A percentile compares a stretch with the other conserved stretches of the same genome.
Evolutionary conservation across 2,113 vertebrate species (phyloP).

Genomic region (Ochotona curzoniae): DNA sequence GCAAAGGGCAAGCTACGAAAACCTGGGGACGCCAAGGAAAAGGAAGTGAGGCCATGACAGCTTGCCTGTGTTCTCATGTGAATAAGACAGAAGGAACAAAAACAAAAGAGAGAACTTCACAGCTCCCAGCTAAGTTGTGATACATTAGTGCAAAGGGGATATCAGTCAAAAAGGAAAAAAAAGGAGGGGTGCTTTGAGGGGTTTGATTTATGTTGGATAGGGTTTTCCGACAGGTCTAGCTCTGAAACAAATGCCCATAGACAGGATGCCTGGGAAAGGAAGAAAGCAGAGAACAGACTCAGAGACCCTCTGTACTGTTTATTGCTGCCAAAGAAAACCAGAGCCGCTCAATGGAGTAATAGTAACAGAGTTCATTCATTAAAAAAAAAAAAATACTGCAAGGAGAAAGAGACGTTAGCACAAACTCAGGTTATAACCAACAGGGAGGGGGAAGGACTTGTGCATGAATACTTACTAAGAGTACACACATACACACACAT

Average conservation of each 20-base stretch:
- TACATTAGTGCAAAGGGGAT: slow-evolving; percentile 15
- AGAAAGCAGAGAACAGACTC: background rate
- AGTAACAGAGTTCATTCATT: background rate
- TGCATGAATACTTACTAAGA: background rate
- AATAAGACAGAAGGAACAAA: slow-evolving; percentile 26
- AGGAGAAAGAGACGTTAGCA: background rate
- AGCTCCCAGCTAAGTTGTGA: background rate
- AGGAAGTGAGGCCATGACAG: background rate
- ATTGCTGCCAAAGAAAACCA: background rate
- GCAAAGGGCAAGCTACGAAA: slow-evolving; percentile 55
- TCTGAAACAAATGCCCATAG: background rate
- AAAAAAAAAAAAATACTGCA: slow-evolving; percentile 9
- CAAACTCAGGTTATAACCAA: background rate
- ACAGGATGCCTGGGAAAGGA: background rate
- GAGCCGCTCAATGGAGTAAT: background rate
- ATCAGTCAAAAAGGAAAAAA: background rate
- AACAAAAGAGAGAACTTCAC: background rate
- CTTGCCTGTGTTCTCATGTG: background rate
- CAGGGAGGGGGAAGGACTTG: background rate
- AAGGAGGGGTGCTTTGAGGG: background rate
- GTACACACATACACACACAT: background rate
- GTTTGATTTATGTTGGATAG: background rate
- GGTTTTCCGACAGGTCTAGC: background rate
- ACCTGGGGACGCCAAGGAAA: background rate
- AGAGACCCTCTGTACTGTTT: background rate